Percentiles rank a stretch among this genome's conserved stretches.
Evolutionary conservation across 2,113 vertebrate genomes (phyloP).

Genomic region (Proterorhinus semilunaris): DNA sequence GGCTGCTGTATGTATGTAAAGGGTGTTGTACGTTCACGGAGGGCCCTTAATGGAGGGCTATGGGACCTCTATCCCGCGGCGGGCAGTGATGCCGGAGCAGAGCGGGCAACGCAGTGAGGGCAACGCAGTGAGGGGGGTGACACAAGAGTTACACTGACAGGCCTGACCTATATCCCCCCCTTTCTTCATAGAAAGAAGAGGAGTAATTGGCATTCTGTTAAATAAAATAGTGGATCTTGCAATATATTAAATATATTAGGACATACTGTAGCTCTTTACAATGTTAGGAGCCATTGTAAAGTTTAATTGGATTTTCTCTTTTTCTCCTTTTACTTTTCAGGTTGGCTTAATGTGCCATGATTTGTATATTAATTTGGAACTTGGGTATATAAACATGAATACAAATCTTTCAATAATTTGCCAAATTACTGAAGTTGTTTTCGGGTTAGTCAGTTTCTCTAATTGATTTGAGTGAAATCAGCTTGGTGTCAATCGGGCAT

Average conservation of each 20-base stretch:
- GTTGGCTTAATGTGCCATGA: too few species aligned
- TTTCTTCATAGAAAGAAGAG: conserved; percentile 57
- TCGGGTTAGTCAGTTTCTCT: not conserved
- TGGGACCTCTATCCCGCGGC: conserved; percentile 88
- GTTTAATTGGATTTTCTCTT: not conserved
- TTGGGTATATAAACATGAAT: too few species aligned
- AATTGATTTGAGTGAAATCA: not conserved
- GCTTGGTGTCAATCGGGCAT: not conserved
- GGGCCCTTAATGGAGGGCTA: conserved; percentile 85
- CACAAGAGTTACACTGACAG: conserved; percentile 86
- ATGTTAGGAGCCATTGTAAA: not conserved
- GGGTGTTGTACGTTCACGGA: conserved; percentile 76
- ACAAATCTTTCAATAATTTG: not conserved
- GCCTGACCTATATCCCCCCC: conserved; percentile 91
- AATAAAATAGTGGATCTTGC: not conserved
- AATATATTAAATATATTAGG: not conserved
- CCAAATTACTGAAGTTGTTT: not conserved
- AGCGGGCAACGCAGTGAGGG: conserved; percentile 9
- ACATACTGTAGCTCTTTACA: not conserved
- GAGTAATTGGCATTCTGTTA: conserved; percentile 37
- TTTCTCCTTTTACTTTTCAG: too few species aligned
- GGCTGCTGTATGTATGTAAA: conserved; percentile 15
- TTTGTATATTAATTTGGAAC: too few species aligned
- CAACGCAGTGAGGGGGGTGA: conserved; percentile 65
- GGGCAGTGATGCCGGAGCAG: conserved; percentile 77